These are phyloP conservation scores for Netelia virgata DNA, from an alignment of 2,888 invertebrate genomes.

Conservation along the genomic window DNA sequence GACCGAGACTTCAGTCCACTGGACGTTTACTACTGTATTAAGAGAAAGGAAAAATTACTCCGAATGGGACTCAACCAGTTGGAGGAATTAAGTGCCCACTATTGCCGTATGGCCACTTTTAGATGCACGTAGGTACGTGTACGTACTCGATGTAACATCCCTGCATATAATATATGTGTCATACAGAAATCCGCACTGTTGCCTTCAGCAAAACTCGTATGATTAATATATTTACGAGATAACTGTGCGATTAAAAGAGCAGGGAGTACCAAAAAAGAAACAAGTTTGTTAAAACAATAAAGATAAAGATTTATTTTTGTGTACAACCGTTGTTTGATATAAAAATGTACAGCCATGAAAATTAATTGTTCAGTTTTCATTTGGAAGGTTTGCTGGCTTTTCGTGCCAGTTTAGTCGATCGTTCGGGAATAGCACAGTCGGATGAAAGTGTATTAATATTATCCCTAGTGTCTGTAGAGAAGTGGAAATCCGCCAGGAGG, in stretches of 20 bases:
- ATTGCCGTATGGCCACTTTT: constrained; percentile 76
- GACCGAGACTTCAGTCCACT: constrained; percentile 70
- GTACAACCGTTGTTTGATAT: constrained; percentile 58
- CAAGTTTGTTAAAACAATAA: constrained; percentile 42
- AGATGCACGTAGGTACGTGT: constrained; percentile 55
- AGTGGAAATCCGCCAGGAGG: constrained; percentile 90
- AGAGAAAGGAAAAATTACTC: constrained; percentile 73
- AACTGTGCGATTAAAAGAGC: background rate
- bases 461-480: constrained; percentile 87
- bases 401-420: background rate
- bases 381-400: constrained; percentile 30
- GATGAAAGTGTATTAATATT: background rate
- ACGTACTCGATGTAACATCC: background rate
- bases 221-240: background rate
- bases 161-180: background rate
- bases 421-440: constrained; percentile 16
- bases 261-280: background rate
- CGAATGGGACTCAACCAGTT: constrained; percentile 78
- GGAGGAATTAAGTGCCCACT: constrained; percentile 79
- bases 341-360: constrained; percentile 62
- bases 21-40: constrained; percentile 80
- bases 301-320: constrained; percentile 59
- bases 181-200: background rate
- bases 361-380: constrained; percentile 44
- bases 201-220: background rate